These are phyloP conservation scores for Diorhabda elongata DNA, from an alignment of 1,140 invertebrate species.

Conservation along the genomic window DNA sequence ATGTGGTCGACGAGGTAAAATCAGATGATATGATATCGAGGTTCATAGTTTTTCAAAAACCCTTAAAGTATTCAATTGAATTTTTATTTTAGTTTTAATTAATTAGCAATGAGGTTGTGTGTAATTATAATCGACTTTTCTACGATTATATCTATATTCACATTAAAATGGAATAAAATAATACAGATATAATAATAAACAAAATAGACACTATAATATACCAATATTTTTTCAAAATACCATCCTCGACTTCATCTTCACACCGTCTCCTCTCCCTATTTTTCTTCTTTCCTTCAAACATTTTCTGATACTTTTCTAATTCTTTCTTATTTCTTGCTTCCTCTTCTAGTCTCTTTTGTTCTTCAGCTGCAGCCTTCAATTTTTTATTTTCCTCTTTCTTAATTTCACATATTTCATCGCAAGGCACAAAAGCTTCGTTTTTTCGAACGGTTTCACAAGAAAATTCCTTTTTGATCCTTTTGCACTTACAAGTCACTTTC, in stretches of 20 bases:
- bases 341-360: slow-evolving; percentile 56
- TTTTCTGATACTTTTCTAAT: slow-evolving; percentile 68
- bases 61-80: too few species aligned
- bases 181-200: slow-evolving; percentile 17
- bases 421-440: slow-evolving; percentile 52
- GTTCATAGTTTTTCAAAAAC: too few species aligned
- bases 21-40: too few species aligned
- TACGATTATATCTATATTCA: too few species aligned
- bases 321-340: slow-evolving; percentile 63
- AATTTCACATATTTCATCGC: slow-evolving; percentile 59
- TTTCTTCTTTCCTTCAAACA: slow-evolving; percentile 60
- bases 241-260: slow-evolving; percentile 43
- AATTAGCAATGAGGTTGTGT: too few species aligned
- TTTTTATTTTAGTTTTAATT: too few species aligned
- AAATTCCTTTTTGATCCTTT: slow-evolving; percentile 72
- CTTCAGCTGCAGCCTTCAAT: slow-evolving; percentile 51
- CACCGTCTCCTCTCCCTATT: slow-evolving; percentile 47
- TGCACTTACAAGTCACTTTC: slow-evolving; percentile 73
- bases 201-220: slow-evolving; percentile 19
- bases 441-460: slow-evolving; percentile 61
- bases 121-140: too few species aligned
- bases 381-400: slow-evolving; percentile 54
- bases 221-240: slow-evolving; percentile 47
- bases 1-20: too few species aligned
- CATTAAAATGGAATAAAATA: too few species aligned